Evolutionary conservation across 2,797 vertebrate species (phyloP).

Genomic region (Staurois parvus): DNA sequence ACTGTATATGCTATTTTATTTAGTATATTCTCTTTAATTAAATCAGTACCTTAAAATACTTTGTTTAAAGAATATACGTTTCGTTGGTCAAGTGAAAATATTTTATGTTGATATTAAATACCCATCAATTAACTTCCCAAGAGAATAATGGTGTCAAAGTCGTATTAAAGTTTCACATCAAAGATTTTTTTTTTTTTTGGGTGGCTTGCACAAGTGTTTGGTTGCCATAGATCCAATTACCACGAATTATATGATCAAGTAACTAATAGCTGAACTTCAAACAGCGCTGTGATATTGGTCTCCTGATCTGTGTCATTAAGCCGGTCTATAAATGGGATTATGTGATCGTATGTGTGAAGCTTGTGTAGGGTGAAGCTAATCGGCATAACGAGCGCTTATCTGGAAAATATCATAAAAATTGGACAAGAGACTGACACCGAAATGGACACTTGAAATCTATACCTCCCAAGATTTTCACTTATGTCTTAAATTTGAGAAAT

Average conservation of each 20-base stretch:
- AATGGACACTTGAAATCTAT: neutral
- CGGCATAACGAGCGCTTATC: neutral
- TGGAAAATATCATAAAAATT: conserved; percentile 1
- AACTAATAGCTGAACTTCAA: conserved; percentile 58
- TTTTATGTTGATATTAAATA: neutral
- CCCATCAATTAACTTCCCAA: neutral
- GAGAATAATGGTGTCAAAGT: conserved; percentile 10
- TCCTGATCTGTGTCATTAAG: conserved; percentile 39
- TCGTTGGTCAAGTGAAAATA: neutral
- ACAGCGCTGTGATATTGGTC: conserved; percentile 33
- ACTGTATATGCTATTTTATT: too few species aligned
- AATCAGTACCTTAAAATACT: too few species aligned
- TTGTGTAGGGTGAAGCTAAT: neutral
- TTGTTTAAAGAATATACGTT: neutral
- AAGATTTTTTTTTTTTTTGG: conserved; percentile 22
- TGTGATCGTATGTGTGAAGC: conserved; percentile 32
- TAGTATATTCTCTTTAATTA: too few species aligned
- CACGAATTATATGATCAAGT: conserved; percentile 55
- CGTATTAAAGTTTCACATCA: conserved; percentile 46
- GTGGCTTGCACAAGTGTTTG: conserved; percentile 12
- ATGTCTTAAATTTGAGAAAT: too few species aligned
- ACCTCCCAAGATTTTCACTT: neutral
- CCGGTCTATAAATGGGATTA: conserved; percentile 50
- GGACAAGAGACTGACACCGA: neutral
- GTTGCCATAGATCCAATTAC: conserved; percentile 48